phyloP scores from a whole-genome alignment of 1,140 invertebrate genomes.

The Ceratina japonica region DNA sequence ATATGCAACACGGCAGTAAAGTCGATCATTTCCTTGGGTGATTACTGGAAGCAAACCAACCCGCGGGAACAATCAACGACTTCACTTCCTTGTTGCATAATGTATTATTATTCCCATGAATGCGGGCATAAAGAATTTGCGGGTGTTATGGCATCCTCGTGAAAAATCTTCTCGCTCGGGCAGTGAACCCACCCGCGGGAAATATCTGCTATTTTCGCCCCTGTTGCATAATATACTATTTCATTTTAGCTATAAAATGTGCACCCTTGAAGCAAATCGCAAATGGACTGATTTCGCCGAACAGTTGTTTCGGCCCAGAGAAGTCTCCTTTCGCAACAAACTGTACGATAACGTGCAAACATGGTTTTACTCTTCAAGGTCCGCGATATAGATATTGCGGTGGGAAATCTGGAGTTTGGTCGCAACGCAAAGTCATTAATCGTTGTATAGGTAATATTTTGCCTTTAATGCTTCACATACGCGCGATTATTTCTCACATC shows the following conservation, averaged over 20 bases:
- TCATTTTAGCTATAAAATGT: conserved; percentile 80
- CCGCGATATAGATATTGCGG: conserved; percentile 76
- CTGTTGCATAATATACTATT: no score
- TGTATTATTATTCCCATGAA: no score
- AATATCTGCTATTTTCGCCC: no score
- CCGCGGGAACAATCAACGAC: no score
- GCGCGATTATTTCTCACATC: neutral
- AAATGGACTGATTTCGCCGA: conserved; percentile 79
- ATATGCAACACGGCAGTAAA: no score
- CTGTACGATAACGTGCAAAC: conserved; percentile 80
- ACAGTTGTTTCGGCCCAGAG: conserved; percentile 76
- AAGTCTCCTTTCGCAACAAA: conserved; percentile 80
- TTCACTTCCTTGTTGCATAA: no score
- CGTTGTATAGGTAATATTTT: conserved; percentile 77
- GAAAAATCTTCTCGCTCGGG: no score
- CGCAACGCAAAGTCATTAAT: conserved; percentile 72
- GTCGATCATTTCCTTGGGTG: no score
- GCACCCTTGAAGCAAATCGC: conserved; percentile 77
- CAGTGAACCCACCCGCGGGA: no score
- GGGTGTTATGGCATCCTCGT: no score
- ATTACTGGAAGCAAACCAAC: no score
- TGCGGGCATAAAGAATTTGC: no score
- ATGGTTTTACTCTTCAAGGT: conserved; percentile 81
- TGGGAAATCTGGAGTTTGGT: conserved; percentile 79
- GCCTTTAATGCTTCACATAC: neutral